Percentiles rank a stretch among this genome's conserved stretches.
Conservation (phyloP, 2,113 vertebrate genomes). For the Porphyrio hochstetteri region DNA sequence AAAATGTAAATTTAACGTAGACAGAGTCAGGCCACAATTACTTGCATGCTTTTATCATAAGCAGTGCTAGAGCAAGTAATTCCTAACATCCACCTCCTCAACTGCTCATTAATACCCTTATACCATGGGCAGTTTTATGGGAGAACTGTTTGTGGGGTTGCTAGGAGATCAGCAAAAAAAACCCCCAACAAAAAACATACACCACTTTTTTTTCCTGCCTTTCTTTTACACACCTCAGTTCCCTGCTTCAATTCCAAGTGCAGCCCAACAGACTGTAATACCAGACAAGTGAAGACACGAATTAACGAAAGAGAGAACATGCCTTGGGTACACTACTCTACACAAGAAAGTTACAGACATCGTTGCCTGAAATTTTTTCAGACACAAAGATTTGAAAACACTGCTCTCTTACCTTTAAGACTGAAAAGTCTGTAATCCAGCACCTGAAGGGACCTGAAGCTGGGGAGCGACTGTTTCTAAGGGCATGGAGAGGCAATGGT, state of each 20-base stretch:
- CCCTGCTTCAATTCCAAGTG: not conserved
- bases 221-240: not conserved
- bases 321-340: not conserved
- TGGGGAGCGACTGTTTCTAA: no score
- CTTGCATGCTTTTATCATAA: not conserved
- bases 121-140: not conserved
- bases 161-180: not conserved
- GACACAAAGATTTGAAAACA: not conserved
- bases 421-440: not conserved
- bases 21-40: not conserved
- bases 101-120: not conserved
- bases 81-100: not conserved
- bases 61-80: not conserved
- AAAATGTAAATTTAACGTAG: not conserved
- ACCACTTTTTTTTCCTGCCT: not conserved
- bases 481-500: no score
- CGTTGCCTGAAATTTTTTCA: not conserved
- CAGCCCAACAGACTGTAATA: not conserved
- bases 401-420: not conserved
- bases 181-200: not conserved
- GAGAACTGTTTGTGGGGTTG: not conserved
- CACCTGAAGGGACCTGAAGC: no score
- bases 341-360: not conserved
- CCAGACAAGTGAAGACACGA: not conserved
- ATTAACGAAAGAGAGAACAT: not conserved